Percentiles rank a stretch among this genome's conserved stretches.
Evolutionary conservation across 2,113 vertebrate species (phyloP).

Genomic region (Phylloscopus trochilus): DNA sequence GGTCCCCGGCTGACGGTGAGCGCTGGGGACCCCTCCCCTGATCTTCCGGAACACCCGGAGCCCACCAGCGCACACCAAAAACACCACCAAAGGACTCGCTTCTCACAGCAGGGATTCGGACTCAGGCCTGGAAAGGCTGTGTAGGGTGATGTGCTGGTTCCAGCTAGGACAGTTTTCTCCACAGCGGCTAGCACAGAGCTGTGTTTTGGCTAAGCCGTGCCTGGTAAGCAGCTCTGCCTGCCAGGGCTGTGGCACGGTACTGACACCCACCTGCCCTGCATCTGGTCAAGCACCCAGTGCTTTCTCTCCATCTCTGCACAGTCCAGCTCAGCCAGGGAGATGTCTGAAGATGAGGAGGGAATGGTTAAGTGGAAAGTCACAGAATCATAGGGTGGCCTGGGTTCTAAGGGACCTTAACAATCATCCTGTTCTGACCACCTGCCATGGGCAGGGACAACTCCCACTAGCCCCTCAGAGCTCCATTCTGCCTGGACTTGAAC

Average conservation of each 20-base stretch:
- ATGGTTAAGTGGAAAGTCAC: background rate
- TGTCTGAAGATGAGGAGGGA: background rate
- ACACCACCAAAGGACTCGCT: fast-evolving
- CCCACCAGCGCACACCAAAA: background rate
- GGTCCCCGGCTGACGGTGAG: background rate
- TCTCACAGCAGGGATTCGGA: background rate
- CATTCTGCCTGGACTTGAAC: background rate
- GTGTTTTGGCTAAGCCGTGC: background rate
- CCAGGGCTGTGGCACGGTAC: too few relatives aligned
- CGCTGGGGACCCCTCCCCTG: too few relatives aligned
- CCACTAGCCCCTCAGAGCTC: background rate
- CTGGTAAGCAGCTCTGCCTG: background rate
- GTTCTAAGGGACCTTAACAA: background rate
- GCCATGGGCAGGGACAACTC: background rate
- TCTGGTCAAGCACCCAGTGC: background rate
- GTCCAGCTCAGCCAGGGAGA: background rate
- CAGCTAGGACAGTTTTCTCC: background rate
- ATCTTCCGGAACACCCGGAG: background rate
- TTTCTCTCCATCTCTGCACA: background rate
- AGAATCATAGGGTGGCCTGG: background rate
- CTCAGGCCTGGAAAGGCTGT: background rate
- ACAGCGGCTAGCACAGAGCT: background rate
- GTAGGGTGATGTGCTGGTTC: background rate
- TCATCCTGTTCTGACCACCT: too few relatives aligned
- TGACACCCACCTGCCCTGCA: background rate